These are phyloP conservation scores for Hirtodrosophila duncani DNA, from an alignment of 2,888 invertebrate species.

Conservation along the genomic window DNA sequence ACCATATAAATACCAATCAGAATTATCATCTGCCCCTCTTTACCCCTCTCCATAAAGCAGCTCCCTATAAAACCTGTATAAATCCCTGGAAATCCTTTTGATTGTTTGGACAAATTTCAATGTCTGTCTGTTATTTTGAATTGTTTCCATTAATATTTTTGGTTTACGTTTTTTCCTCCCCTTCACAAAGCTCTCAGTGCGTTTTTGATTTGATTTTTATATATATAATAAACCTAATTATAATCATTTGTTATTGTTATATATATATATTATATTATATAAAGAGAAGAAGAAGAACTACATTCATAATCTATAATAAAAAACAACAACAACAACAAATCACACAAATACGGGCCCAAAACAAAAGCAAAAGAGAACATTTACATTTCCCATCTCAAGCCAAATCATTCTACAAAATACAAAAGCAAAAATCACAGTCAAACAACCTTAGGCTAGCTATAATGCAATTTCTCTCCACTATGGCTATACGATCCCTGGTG, in stretches of 20 bases:
- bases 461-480: too few species aligned
- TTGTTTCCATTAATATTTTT: too few species aligned
- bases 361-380: slow-evolving; percentile 30
- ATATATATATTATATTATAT: slow-evolving; percentile 43
- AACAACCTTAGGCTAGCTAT: too few species aligned
- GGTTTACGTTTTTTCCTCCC: slow-evolving; percentile 21
- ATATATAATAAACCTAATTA: slow-evolving; percentile 55
- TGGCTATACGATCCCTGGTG: too few species aligned
- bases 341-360: slow-evolving; percentile 45
- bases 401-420: slow-evolving; percentile 48
- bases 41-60: slow-evolving; percentile 1
- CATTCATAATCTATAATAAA: slow-evolving; percentile 31
- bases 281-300: slow-evolving; percentile 9
- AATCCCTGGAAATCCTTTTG: too few species aligned
- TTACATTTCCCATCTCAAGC: slow-evolving; percentile 48
- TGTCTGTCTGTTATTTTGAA: too few species aligned
- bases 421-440: slow-evolving; percentile 25
- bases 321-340: slow-evolving; percentile 12
- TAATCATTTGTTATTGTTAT: slow-evolving; percentile 73
- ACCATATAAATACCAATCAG: not conserved
- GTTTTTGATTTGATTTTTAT: slow-evolving; percentile 42
- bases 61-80: too few species aligned
- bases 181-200: slow-evolving; percentile 35
- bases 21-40: not conserved
- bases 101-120: too few species aligned